Evolutionary conservation across 2,888 invertebrate species (phyloP).

Genomic region (Leptinotarsa juncta): DNA sequence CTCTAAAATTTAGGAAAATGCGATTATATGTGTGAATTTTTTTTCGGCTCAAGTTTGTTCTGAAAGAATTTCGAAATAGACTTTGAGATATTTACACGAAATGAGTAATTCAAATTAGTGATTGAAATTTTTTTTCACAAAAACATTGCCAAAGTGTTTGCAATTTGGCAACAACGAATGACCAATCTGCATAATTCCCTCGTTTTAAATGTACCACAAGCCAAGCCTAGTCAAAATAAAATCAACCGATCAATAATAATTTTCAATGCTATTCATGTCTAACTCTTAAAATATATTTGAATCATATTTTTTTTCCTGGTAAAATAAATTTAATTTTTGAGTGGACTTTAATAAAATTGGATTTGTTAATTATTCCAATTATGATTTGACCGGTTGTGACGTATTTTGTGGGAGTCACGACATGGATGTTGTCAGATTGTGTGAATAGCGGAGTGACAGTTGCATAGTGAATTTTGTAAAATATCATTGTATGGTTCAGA

Average conservation of each 20-base stretch:
- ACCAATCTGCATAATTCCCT: neutral
- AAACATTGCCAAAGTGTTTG: neutral
- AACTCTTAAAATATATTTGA: no score
- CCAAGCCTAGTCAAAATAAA: constrained; percentile 18
- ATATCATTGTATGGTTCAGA: no score
- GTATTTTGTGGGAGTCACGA: neutral
- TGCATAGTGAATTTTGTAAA: neutral
- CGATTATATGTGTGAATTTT: no score
- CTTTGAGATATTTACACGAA: no score
- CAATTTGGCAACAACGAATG: constrained; percentile 5
- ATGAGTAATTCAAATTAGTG: neutral
- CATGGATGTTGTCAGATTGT: constrained; percentile 1
- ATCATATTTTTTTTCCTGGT: no score
- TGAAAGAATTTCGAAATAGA: no score
- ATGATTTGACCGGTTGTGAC: constrained; percentile 4
- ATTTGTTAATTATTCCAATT: neutral
- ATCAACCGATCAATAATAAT: constrained; percentile 1
- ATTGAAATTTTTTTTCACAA: neutral
- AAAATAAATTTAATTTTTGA: neutral
- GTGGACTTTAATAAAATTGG: neutral
- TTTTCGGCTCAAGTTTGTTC: no score
- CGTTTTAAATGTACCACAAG: neutral
- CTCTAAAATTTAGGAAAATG: no score
- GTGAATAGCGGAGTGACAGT: neutral
- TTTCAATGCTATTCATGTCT: no score